These are phyloP conservation scores for Troides oblongomaculatus DNA, from an alignment of 2,888 invertebrate genomes.

Conservation along the genomic window DNA sequence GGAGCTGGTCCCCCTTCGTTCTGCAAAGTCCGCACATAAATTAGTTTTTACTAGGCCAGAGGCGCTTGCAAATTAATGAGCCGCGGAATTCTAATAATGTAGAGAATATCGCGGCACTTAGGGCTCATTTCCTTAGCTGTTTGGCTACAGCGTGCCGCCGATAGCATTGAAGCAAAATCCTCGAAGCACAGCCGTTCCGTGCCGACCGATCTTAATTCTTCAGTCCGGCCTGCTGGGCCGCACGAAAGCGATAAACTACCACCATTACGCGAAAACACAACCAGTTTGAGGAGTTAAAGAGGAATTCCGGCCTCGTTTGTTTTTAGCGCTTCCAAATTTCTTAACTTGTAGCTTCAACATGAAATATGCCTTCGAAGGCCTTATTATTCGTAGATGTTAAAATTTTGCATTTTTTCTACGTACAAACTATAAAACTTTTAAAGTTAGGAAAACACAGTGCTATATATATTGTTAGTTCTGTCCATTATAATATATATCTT, in stretches of 20 bases:
- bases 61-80: conserved; percentile 24
- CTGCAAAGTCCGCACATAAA: conserved; percentile 15
- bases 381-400: neutral
- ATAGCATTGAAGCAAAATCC: conserved; percentile 22
- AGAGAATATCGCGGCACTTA: conserved; percentile 27
- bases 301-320: conserved; percentile 32
- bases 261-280: conserved; percentile 36
- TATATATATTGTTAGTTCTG: too few relatives aligned
- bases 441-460: neutral
- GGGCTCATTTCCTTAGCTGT: conserved; percentile 21
- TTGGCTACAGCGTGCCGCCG: conserved; percentile 10
- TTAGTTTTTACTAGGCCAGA: conserved; percentile 20
- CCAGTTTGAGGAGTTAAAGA: conserved; percentile 33
- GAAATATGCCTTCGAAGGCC: conserved; percentile 13
- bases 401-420: neutral
- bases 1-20: neutral
- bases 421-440: neutral
- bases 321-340: conserved; percentile 34
- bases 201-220: conserved; percentile 34
- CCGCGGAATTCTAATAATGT: conserved; percentile 20
- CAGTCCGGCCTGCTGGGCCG: conserved; percentile 33
- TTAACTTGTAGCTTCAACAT: conserved; percentile 26
- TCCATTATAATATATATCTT: neutral
- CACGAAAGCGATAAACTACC: conserved; percentile 39
- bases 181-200: conserved; percentile 30